Base-by-base conservation (phyloP, 1,140 invertebrate genomes). In the Brevipalpus yothersi region DNA sequence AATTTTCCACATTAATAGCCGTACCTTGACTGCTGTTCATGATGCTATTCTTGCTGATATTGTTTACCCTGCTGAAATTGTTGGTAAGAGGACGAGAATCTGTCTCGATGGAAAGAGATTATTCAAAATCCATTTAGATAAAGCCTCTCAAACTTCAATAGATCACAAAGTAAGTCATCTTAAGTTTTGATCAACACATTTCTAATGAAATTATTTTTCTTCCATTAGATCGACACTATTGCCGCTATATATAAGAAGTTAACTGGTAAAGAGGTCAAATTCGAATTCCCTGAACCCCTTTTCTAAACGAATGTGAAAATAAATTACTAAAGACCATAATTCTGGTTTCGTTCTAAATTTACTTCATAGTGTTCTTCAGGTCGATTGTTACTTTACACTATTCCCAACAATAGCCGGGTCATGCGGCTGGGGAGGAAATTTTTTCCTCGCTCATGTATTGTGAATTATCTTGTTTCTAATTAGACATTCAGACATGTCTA, bases 41-140 rank as follows among this genome's bases (percentile, higher is more conserved):
- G 92, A 98, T 74, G 82, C 84, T 60, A 87, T 96, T 68, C 74
- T 98, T 53, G 90, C 96, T 70, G 95, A 99, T 76, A 75, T 99
- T 62, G 93, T 97, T 45, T 97, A 86, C 74, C 95, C 95, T 19
- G 93, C 95, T 60, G 95, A 99, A 78, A 97, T 99, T 69, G 92
- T 99, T 60, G 95, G 95, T 68, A 97, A 96, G 74, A 79, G 95
- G 63, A 95, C 93, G 67, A 79, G 93, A 66, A 81, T 97, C 53
- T 92, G 90, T 71, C 75, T 96, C 57, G 93, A 98, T 73, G 93
- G 93, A 41, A 86, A 87, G 47, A 82, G 92, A 66, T 75, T 98
- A 31, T 91, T 94, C 67, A 99, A 99, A 77, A 91, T 98, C 65
- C 94, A 98, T 75, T 76, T 99, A 63, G 95, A 99, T 72, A 97